Conservation (phyloP, 2,888 invertebrate genomes). For the Noctua fimbriata region DNA sequence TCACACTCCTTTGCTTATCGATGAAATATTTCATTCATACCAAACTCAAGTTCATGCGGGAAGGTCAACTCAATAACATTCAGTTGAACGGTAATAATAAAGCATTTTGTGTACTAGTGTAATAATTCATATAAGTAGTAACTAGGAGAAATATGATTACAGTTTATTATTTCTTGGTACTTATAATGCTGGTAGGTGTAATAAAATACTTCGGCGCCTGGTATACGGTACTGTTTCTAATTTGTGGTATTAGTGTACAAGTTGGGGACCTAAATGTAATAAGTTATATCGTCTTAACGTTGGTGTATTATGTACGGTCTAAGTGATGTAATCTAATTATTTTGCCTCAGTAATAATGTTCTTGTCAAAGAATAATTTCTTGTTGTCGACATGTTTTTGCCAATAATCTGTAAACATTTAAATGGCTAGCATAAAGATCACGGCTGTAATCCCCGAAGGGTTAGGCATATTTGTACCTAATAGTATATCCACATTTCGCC, state of each 20-base stretch:
- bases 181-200: conserved; percentile 29
- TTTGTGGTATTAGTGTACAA: conserved; percentile 29
- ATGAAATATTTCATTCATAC: conserved; percentile 38
- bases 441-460: no score
- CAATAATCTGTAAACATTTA: neutral
- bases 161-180: conserved; percentile 20
- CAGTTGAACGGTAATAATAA: conserved; percentile 59
- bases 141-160: conserved; percentile 43
- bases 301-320: neutral
- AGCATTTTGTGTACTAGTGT: conserved; percentile 45
- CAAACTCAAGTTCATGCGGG: conserved; percentile 71
- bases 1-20: neutral
- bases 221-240: conserved; percentile 28
- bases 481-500: no score
- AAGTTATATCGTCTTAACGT: neutral
- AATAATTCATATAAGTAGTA: conserved; percentile 52
- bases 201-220: conserved; percentile 35
- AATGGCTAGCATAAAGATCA: no score
- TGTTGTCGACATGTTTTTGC: neutral
- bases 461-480: no score
- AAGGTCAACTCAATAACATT: conserved; percentile 68
- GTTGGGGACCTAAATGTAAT: conserved; percentile 12
- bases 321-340: neutral
- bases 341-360: neutral
- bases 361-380: neutral